These are phyloP conservation scores for Saturnia pavonia DNA, from an alignment of 2,888 invertebrate species.

Conservation along the genomic window DNA sequence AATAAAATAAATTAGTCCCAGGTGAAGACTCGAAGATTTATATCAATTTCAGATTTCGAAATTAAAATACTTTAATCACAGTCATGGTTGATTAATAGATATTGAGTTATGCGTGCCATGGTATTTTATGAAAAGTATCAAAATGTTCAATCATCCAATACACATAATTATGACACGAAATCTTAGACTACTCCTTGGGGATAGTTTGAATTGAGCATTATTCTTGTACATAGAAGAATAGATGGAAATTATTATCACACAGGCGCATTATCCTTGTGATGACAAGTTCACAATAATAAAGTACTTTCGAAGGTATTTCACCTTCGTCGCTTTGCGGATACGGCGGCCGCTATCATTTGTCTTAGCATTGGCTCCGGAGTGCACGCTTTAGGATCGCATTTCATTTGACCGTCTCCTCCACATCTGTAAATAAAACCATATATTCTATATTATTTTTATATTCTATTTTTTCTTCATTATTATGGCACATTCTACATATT, in stretches of 20 bases:
- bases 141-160: slow-evolving; percentile 60
- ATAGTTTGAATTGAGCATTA: slow-evolving; percentile 81
- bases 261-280: slow-evolving; percentile 64
- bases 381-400: slow-evolving; percentile 95
- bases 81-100: slow-evolving; percentile 72
- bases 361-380: slow-evolving; percentile 94
- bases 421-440: slow-evolving; percentile 83
- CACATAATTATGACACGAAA: slow-evolving; percentile 78
- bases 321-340: slow-evolving; percentile 87
- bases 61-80: slow-evolving; percentile 74
- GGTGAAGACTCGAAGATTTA: slow-evolving; percentile 58
- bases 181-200: slow-evolving; percentile 77
- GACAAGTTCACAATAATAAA: slow-evolving; percentile 50
- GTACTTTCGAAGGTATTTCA: slow-evolving; percentile 70
- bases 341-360: slow-evolving; percentile 94
- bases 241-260: slow-evolving; percentile 71
- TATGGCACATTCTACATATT: no score
- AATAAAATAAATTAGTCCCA: slow-evolving; percentile 60
- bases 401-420: slow-evolving; percentile 96
- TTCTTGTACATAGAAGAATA: slow-evolving; percentile 76
- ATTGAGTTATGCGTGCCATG: slow-evolving; percentile 72
- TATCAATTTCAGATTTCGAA: slow-evolving; percentile 59
- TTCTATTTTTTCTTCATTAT: neutral
- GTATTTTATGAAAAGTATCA: slow-evolving; percentile 64
- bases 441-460: neutral